These are phyloP conservation scores for Hofmannophila pseudospretella DNA, from an alignment of 2,888 invertebrate genomes.

Conservation along the genomic window DNA sequence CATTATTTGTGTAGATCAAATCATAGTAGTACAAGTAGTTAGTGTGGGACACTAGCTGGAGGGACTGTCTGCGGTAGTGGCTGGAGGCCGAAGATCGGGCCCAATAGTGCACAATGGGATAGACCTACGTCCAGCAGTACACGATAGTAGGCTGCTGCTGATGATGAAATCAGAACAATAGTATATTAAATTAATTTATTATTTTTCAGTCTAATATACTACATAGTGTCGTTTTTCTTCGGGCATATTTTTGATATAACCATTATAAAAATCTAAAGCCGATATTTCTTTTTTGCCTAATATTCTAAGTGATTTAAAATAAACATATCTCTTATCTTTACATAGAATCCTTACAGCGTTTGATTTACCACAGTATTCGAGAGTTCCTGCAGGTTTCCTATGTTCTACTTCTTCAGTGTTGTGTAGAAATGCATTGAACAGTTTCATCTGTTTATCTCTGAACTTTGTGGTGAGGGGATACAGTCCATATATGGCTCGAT, in stretches of 20 bases:
- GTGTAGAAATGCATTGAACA: constrained; percentile 75
- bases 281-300: constrained; percentile 84
- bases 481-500: constrained; percentile 82
- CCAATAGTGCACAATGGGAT: too few relatives aligned
- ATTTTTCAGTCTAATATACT: constrained; percentile 36
- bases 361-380: constrained; percentile 76
- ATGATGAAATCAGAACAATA: too few relatives aligned
- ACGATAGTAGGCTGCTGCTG: too few relatives aligned
- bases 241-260: constrained; percentile 82
- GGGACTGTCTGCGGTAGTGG: too few relatives aligned
- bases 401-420: constrained; percentile 27
- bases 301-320: constrained; percentile 81
- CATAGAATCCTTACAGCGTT: constrained; percentile 82
- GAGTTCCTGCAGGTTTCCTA: constrained; percentile 69
- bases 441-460: constrained; percentile 78
- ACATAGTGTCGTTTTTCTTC: constrained; percentile 41
- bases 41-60: too few relatives aligned
- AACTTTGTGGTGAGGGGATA: constrained; percentile 81
- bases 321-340: constrained; percentile 80
- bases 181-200: constrained; percentile 17
- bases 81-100: too few relatives aligned
- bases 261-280: constrained; percentile 91
- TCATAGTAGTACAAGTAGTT: too few relatives aligned
- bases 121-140: too few relatives aligned
- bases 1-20: too few relatives aligned